Evolutionary conservation across 1,140 invertebrate genomes (phyloP), one percentile per base, ranked within the genome.

Genomic region (Cotesia chilonis): DNA sequence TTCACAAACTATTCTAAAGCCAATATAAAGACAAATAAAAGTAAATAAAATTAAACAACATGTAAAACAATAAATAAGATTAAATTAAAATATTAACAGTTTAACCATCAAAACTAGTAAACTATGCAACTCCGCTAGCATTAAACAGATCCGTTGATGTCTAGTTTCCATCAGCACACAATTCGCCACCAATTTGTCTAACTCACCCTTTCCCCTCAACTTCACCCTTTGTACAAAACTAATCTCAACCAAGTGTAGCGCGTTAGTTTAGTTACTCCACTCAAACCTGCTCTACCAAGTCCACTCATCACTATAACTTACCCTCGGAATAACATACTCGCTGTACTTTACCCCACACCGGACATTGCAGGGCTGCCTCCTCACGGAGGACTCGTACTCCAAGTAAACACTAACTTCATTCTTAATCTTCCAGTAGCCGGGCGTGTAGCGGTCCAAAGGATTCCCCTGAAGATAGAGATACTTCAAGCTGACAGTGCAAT

Each of bases 401-500:
- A 80, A 36, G 71, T 82, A 75, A 35, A 83, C 74, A 4, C 72
- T 70, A 17, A 81, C 75, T 38, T 80, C 76, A 4, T 78, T 74
- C 1, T 76, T 64, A 14, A 81, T 73, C 68, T 74, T 72, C 75
- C 17, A 70, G 57, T 12, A 80, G 74, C 20, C 75, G 72, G 35
- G 65, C 74, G 17, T 76, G 57, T 66, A 76, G 74, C 74, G 78
- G 0, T 54, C 77, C 0, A 82, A 60, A 1, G 80, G 76, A 60
- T 82, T 81, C 14, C 77, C 79, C 5, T 81, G 77, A 59, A 83
- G 60, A 54, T 82, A 81, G 0, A 83, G 74, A 51, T 75, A 69
- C 0, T 70, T 57, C 3, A 82, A 28, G 59, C 75, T 76, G 12
- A 72, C 65, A 5, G 78, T 76, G 5, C 75, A 64, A 37, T 17